Evolutionary conservation across 2,888 invertebrate species (phyloP).

Genomic region (Hymenopus coronatus): DNA sequence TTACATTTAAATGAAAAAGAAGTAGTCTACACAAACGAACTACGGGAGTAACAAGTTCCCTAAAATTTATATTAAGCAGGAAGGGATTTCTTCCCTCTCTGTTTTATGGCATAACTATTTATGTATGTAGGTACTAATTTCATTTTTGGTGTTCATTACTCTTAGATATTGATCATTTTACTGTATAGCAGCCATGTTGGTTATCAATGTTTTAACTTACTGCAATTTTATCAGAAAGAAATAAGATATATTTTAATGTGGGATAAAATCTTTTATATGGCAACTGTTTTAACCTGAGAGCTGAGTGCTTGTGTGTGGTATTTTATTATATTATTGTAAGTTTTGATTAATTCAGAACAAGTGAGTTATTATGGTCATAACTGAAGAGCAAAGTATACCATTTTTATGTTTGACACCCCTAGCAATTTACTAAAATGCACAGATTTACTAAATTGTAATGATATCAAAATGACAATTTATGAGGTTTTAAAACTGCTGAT

Average conservation of each 20-base stretch:
- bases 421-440: not conserved
- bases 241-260: not conserved
- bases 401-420: not conserved
- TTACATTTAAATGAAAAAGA: not conserved
- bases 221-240: not conserved
- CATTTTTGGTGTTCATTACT: not conserved
- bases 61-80: not conserved
- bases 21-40: not conserved
- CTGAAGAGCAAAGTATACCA: not conserved
- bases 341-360: not conserved
- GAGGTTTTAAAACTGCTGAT: not conserved
- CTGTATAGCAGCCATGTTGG: not conserved
- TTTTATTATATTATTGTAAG: not conserved
- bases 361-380: not conserved
- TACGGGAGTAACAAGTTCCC: not conserved
- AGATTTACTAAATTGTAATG: not conserved
- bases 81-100: not conserved
- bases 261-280: not conserved
- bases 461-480: not conserved
- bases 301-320: not conserved
- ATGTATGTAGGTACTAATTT: too few species aligned
- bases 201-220: not conserved
- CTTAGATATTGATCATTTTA: not conserved
- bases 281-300: not conserved
- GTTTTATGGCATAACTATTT: not conserved